phyloP scores from a whole-genome alignment of 2,888 invertebrate species.

The Schizotus pectinicornis region DNA sequence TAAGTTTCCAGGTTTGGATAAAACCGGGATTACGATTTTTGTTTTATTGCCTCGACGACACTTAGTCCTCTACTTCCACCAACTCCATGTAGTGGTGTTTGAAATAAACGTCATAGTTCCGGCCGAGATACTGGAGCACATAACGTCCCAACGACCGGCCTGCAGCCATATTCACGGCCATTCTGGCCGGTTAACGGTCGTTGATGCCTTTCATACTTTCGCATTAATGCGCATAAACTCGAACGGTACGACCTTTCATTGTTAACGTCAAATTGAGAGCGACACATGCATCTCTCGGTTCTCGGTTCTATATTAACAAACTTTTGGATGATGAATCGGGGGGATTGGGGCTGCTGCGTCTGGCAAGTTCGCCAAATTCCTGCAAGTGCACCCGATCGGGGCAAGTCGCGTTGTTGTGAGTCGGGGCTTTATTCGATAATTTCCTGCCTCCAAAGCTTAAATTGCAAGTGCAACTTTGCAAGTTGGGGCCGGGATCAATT shows the following conservation, averaged over 20 bases:
- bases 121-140: conserved; percentile 18
- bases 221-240: conserved; percentile 29
- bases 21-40: no score
- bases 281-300: conserved; percentile 1
- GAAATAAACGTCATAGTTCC: conserved; percentile 23
- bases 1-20: no score
- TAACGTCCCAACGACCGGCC: conserved; percentile 24
- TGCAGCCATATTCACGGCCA: conserved; percentile 28
- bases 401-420: no score
- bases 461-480: no score
- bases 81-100: conserved; percentile 14
- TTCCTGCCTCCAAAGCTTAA: no score
- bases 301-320: conserved; percentile 14
- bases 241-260: neutral
- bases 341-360: neutral
- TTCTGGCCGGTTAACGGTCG: conserved; percentile 31
- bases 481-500: no score
- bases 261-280: conserved; percentile 9
- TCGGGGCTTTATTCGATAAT: no score
- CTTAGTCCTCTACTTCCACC: no score
- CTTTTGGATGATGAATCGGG: conserved; percentile 7
- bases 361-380: conserved; percentile 8
- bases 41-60: no score
- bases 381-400: neutral
- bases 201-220: conserved; percentile 34